Evolutionary conservation across 2,888 invertebrate genomes (phyloP), one percentile per base, ranked within the genome.

Genomic region (Nasonia oneida): DNA sequence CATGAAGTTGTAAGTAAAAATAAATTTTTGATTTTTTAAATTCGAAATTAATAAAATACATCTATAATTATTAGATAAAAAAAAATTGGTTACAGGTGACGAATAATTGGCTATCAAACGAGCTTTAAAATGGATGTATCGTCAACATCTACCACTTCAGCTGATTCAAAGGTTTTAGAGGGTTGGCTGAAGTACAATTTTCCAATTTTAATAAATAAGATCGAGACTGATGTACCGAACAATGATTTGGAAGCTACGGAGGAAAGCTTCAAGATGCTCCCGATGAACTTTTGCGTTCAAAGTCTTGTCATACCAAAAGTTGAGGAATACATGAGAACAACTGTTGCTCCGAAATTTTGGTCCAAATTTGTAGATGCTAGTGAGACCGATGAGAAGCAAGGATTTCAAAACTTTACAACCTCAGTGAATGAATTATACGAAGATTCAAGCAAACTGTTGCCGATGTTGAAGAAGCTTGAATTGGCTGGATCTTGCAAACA

Each of bases 281-380:
- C 80, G 15, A 2, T 85, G 2, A 78, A 18, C 3, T 87, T 84
- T 82, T 87, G 87, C 39, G 3, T 87, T 37, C 85, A 94, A 88
- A 92, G 93, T 73, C 86, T 94, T 39, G 91, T 94, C n/a, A 90
- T 94, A 39, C 91, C 93, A 87, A 93, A 94, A 88, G 94, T 96
- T 73, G 95, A 96, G 90, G 94, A 95, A 89, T 94, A 95, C 89
- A 93, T 96, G 77, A 94, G 96, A 3, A 94, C 95, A 90, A 94
- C 94, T 87, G 94, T 96, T 3, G 95, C 95, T 0, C 96, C 96
- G 12, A 92, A 94, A 67, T 96, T 96, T 93, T 96, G 96, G 96
- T 94, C 94, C 0, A 95, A 95, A 89, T 96, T 96, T 91, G 93
- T 92, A 3, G 94, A 94, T 87, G 92, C 93, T 0, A 93, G 94